A percentile compares a stretch with the other conserved stretches of the same genome.
Evolutionary conservation across 1,140 invertebrate genomes (phyloP).

Genomic region (Trialeurodes vaporariorum): DNA sequence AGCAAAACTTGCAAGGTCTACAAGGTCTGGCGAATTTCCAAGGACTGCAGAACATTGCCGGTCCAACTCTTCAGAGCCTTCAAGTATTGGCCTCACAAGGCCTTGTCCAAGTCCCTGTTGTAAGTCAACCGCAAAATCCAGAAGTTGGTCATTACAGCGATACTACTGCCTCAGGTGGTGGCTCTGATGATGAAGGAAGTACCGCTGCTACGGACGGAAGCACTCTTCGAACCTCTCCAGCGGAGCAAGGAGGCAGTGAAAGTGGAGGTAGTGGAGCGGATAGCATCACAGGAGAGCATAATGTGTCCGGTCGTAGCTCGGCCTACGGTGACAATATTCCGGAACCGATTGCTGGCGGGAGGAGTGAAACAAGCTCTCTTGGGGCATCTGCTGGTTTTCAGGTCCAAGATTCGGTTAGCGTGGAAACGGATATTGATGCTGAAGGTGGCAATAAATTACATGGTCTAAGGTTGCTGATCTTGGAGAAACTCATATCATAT

Average conservation of each 20-base stretch:
- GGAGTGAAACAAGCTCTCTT: constrained; percentile 43
- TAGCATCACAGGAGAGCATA: constrained; percentile 76
- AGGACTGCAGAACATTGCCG: constrained; percentile 35
- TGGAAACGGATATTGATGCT: constrained; percentile 29
- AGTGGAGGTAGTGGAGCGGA: constrained; percentile 81
- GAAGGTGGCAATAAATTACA: constrained; percentile 41
- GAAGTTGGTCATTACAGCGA: constrained; percentile 55
- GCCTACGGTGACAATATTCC: constrained; percentile 61
- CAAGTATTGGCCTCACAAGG: constrained; percentile 28
- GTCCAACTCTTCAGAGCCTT: constrained; percentile 30
- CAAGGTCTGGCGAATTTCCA: constrained; percentile 36
- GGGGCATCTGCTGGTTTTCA: constrained; percentile 38
- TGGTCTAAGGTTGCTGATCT: constrained; percentile 48
- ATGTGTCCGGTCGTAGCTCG: constrained; percentile 72
- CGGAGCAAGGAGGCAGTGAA: constrained; percentile 69
- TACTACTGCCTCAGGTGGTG: constrained; percentile 67
- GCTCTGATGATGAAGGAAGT: constrained; percentile 89
- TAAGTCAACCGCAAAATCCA: constrained; percentile 3
- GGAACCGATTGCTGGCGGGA: constrained; percentile 38
- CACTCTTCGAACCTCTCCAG: constrained; percentile 77
- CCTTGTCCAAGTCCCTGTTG: constrained; percentile 9
- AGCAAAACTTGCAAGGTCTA: constrained; percentile 37
- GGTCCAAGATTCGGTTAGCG: constrained; percentile 32
- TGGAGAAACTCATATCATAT: constrained; percentile 51
- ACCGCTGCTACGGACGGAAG: constrained; percentile 87